These are phyloP conservation scores for Poeciliopsis turneri DNA, from an alignment of 2,797 vertebrate genomes.

Conservation along the genomic window DNA sequence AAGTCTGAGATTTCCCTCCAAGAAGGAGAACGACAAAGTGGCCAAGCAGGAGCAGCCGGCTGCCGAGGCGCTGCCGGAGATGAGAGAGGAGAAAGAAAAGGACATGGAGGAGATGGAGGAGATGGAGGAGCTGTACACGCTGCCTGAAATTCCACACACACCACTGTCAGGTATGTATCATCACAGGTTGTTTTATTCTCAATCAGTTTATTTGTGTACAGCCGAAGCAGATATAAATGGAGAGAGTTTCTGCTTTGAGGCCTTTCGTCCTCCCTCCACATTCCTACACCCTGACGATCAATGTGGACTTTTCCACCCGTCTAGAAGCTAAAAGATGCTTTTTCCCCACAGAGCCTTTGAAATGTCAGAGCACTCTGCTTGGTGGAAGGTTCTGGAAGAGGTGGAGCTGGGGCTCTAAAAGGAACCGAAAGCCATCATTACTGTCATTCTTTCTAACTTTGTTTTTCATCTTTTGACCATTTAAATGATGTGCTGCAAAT, in stretches of 20 bases:
- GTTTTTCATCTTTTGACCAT: background rate
- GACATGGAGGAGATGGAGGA: conserved; percentile 21
- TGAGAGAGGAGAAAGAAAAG: conserved; percentile 11
- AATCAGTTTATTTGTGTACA: background rate
- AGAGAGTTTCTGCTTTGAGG: background rate
- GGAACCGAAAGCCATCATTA: background rate
- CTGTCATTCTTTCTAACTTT: background rate
- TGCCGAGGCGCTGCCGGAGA: conserved; percentile 12
- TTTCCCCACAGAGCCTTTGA: background rate
- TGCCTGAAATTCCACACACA: conserved; percentile 70
- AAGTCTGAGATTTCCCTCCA: conserved; percentile 46
- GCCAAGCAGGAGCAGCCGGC: background rate
- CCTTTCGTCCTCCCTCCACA: background rate
- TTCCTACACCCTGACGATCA: background rate
- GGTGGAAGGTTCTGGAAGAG: background rate
- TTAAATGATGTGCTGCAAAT: background rate
- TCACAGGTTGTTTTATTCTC: background rate
- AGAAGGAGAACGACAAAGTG: conserved; percentile 49
- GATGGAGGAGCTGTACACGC: conserved; percentile 59
- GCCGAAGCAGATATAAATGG: background rate
- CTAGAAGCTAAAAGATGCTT: background rate
- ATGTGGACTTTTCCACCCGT: background rate
- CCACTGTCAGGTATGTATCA: conserved; percentile 77
- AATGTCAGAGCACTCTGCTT: background rate
- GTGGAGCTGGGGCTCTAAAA: background rate